These are phyloP conservation scores for Yponomeuta evonymella DNA, from an alignment of 2,888 invertebrate species.

Conservation along the genomic window DNA sequence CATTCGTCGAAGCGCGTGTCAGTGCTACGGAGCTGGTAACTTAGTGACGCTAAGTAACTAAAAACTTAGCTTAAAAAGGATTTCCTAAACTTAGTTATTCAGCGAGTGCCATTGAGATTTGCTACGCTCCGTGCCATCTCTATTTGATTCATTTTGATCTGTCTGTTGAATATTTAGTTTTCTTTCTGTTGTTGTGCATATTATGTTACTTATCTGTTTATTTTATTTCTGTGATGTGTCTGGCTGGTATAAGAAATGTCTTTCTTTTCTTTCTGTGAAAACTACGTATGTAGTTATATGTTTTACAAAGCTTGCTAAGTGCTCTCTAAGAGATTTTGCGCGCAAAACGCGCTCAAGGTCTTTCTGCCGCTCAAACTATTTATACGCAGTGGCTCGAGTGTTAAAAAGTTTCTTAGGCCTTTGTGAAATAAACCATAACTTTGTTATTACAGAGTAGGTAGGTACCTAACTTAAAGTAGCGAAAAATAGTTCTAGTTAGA, in stretches of 20 bases:
- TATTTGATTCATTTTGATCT: too few species aligned
- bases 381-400: not conserved
- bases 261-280: not conserved
- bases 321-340: not conserved
- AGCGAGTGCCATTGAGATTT: not conserved
- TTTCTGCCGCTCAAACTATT: not conserved
- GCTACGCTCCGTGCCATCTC: not conserved
- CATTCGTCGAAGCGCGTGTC: too few species aligned
- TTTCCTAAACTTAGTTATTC: not conserved
- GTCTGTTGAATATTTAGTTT: too few species aligned
- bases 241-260: too few species aligned
- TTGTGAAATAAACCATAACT: not conserved
- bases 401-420: not conserved
- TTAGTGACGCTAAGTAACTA: too few species aligned
- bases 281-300: not conserved
- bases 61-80: not conserved
- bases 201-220: too few species aligned
- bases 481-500: too few species aligned
- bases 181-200: too few species aligned
- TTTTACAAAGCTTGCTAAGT: conserved; percentile 10
- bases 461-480: not conserved
- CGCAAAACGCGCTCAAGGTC: not conserved
- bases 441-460: not conserved
- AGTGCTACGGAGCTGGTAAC: too few species aligned
- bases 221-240: too few species aligned